A percentile compares a stretch with the other conserved stretches of the same genome.
Conservation (phyloP, 2,888 invertebrate genomes). For the Rosalia funebris region DNA sequence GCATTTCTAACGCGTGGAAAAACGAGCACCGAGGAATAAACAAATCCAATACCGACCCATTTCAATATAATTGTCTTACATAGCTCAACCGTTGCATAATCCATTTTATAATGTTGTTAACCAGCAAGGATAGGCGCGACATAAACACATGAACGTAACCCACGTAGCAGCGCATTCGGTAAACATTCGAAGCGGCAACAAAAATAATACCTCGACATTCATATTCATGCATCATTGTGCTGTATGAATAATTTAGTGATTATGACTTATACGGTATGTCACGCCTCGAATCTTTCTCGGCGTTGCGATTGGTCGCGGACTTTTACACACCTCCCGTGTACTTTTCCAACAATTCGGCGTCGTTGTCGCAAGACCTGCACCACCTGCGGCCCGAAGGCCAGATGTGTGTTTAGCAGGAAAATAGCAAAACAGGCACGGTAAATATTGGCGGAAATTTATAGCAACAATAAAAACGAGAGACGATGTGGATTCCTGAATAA, state of each 20-base stretch:
- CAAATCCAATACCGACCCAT: background rate
- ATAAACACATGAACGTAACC: background rate
- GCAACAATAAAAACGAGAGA: too few species aligned
- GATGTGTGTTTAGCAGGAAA: too few species aligned
- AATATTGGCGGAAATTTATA: too few species aligned
- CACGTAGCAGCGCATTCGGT: background rate
- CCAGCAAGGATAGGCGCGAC: background rate
- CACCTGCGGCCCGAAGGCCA: conserved; percentile 15
- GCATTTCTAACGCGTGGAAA: too few species aligned
- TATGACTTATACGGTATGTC: conserved; percentile 56
- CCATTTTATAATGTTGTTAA: background rate
- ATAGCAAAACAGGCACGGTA: too few species aligned
- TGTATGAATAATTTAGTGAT: conserved; percentile 55
- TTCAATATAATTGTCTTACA: background rate
- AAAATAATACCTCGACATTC: conserved; percentile 8
- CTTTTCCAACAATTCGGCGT: conserved; percentile 52
- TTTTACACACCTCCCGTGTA: conserved; percentile 57
- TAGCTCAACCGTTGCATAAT: background rate
- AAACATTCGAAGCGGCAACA: conserved; percentile 7
- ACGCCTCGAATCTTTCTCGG: conserved; percentile 52
- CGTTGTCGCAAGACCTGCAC: conserved; percentile 16
- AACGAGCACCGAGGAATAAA: too few species aligned
- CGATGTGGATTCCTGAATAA: too few species aligned
- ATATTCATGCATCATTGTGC: conserved; percentile 49
- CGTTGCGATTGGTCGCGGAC: conserved; percentile 53